Evolutionary conservation across 2,113 vertebrate genomes (phyloP), one percentile per base, ranked within the genome.

Genomic region (Bambusicola thoracicus): DNA sequence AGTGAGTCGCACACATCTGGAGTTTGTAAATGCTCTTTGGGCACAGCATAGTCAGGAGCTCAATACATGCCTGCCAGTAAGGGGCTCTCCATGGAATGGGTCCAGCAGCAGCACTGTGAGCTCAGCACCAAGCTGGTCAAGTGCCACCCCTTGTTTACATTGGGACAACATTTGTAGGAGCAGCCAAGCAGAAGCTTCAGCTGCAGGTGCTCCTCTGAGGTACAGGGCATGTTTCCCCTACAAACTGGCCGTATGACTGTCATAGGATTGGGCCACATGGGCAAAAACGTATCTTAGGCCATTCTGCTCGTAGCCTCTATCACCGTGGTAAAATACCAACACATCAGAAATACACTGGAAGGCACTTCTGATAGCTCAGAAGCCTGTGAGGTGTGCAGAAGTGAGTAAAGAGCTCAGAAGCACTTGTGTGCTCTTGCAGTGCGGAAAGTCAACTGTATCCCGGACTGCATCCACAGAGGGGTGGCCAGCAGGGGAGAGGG

Each of bases 1-100:
- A 66, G 5, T 0, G 8, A 48, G 24, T 32, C 69, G 12, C 11
- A 72, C 8, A 75, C 65, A 67, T 81, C 8, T 70, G 43, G 13
- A 62, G 7, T 6, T 85, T 77, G 65, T 65, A 90, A 93, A 85
- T 40, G 77, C 72, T 61, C 30, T 88, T 25, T 72, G 66, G 7
- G 27, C 48, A 15, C 6, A 93, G n/a, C 5, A 51, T 7, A 67
- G 11, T 16, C 66, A 84, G 29, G 86, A 83, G 77, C 74, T 53
- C 84, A 76, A 61, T 61, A 85, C 12, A 56, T 58, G 61, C 56
- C 49, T 87, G 89, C 90, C 36, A 84, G 80, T 82, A 92, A 88
- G 30, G 12, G 77, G 73, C 32, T 67, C 81, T n/a, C 58, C 6
- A 10, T 44, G 78, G 36, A 83, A 56, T 61, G 66, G 87, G 67